Percentiles rank a stretch among this genome's conserved stretches.
These are phyloP conservation scores for Centroberyx gerrardi DNA, from an alignment of 2,797 vertebrate genomes.

Conservation along the genomic window DNA sequence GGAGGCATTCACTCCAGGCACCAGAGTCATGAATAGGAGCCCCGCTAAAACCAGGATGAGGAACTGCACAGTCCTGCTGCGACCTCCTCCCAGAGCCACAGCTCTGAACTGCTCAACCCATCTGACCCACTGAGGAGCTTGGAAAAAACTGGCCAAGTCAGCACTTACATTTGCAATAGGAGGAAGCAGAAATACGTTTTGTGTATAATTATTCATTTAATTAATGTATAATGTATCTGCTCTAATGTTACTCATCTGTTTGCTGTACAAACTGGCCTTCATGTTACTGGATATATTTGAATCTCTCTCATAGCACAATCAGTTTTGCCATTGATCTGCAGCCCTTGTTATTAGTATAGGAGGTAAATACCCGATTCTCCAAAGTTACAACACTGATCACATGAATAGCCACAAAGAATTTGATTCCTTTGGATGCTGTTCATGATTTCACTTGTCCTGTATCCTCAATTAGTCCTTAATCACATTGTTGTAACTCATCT, in stretches of 20 bases:
- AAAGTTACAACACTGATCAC: constrained; percentile 19
- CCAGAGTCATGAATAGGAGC: constrained; percentile 23
- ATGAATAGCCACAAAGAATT: constrained; percentile 8
- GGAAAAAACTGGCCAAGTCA: not conserved
- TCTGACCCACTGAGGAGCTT: constrained; percentile 3
- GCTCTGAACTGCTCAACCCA: constrained; percentile 19
- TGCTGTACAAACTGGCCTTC: not conserved
- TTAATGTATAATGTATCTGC: constrained; percentile 12
- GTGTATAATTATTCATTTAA: constrained; percentile 18
- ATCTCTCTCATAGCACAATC: not conserved
- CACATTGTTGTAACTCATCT: not conserved
- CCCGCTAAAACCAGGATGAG: constrained; percentile 36
- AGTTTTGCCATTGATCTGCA: too few relatives aligned
- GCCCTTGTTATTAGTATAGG: constrained; percentile 9
- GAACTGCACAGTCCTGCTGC: constrained; percentile 18
- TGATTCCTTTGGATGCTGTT: not conserved
- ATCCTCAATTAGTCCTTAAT: constrained; percentile 23
- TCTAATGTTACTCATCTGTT: constrained; percentile 20
- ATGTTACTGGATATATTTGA: constrained; percentile 13
- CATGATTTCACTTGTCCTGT: not conserved
- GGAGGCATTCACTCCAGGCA: constrained; percentile 31
- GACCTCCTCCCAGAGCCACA: constrained; percentile 25
- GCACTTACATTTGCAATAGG: too few relatives aligned
- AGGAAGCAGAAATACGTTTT: not conserved
- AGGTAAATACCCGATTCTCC: not conserved